These are phyloP conservation scores for Empidonax alnorum DNA, from an alignment of 2,113 vertebrate genomes.

Conservation along the genomic window DNA sequence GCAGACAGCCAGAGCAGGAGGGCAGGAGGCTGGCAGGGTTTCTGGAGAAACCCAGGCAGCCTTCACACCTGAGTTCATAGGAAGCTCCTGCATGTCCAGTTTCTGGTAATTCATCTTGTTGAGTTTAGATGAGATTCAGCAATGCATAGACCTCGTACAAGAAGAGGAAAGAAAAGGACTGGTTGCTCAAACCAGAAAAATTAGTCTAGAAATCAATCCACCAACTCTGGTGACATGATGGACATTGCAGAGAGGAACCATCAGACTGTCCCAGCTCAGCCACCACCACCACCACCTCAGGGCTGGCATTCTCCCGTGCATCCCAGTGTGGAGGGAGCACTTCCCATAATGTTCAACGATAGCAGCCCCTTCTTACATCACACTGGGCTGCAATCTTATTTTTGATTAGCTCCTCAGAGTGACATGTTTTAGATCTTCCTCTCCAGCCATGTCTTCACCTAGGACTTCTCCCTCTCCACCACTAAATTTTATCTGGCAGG, in stretches of 20 bases:
- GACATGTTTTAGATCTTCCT: neutral
- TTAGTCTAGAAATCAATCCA: neutral
- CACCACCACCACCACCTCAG: neutral
- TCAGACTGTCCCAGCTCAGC: neutral
- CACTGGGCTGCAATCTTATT: neutral
- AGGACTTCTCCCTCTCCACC: neutral
- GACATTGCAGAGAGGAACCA: neutral
- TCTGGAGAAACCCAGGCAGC: neutral
- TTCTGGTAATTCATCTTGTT: neutral
- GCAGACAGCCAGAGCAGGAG: neutral
- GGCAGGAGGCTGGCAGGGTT: neutral
- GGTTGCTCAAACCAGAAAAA: neutral
- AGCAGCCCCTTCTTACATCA: neutral
- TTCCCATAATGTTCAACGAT: neutral
- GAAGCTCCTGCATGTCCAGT: neutral
- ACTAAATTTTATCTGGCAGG: neutral
- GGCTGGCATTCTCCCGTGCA: neutral
- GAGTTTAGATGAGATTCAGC: neutral
- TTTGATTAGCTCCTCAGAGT: neutral
- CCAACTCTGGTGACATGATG: rapidly evolving
- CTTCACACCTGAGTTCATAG: neutral
- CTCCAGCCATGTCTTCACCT: neutral
- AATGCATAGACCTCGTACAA: neutral
- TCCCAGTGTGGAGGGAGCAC: neutral
- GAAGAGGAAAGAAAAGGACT: neutral